Base-by-base conservation (phyloP, 1,140 invertebrate species). In the Pomacea maculata region DNA sequence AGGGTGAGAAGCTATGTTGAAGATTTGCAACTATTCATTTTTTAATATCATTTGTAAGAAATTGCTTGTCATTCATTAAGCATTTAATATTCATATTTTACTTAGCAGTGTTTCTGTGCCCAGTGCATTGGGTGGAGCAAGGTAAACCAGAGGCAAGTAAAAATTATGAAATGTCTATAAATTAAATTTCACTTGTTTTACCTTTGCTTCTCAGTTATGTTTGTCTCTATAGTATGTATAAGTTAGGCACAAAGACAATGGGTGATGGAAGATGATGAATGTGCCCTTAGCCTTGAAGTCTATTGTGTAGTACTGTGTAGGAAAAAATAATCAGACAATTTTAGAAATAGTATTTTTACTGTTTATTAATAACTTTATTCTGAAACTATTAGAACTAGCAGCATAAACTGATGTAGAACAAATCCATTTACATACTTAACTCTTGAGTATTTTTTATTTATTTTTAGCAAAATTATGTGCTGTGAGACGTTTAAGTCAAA, bases 381-480 rank as follows among this genome's bases (percentile, higher is more conserved):
- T 63, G 17, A n/a, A 17, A 78, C 34, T 4, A 45, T 45, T 45
- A 6, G 34, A 45, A 45, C 34, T 4, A 45, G 34, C 34, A 45
- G 34, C 34, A 4, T 2, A 45, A 45, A 45, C 34, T 45, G 34
- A 45, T 45, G 25, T 25, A 25, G 25, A 25, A 25, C 25, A 25
- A 25, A 25, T 25, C 25, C 25, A 25, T 25, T 25, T 25, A 45
- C 34, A 45, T 45, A 45, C 34, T 45, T 45, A 4, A 45, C 34
- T 6, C 34, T 45, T 45, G 34, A 65, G 21, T 8, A 7, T 61
- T 63, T 45, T 67, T 63, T 70, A 45, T 82, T 29, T 65, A 10
- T 57, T 78, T 83, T 64, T 79, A 87, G 86, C 85, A 25, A 85
- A 81, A 52, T 90, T 95, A 79, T 92, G 93, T 85, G 93, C 94